Conservation (phyloP, 2,113 vertebrate genomes). For the Acrocephalus kingi region DNA sequence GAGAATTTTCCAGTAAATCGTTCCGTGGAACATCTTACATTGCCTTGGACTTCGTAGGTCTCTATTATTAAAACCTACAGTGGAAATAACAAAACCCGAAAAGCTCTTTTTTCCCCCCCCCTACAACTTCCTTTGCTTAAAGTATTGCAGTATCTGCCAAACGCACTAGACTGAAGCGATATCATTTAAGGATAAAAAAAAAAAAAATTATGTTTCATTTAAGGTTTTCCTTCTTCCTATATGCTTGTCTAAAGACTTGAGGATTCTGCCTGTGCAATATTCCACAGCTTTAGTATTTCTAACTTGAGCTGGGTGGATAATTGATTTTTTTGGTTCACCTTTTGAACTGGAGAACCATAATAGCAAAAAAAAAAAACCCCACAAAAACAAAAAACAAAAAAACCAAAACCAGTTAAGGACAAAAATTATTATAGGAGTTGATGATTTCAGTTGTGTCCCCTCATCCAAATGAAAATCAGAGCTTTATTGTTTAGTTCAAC, state of each 20-base stretch:
- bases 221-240: background rate
- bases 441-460: background rate
- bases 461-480: background rate
- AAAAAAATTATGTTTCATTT: background rate
- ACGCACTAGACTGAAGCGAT: background rate
- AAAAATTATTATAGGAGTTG: background rate
- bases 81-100: conserved; percentile 33
- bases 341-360: background rate
- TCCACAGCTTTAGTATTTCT: background rate
- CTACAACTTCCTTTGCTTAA: conserved; percentile 10
- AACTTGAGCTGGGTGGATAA: background rate
- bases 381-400: background rate
- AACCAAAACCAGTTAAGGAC: background rate
- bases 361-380: background rate
- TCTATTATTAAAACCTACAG: conserved; percentile 58
- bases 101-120: background rate
- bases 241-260: background rate
- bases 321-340: conserved; percentile 28
- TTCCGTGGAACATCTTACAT: conserved; percentile 57
- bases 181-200: background rate
- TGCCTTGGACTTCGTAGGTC: conserved; percentile 35
- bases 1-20: conserved; percentile 59
- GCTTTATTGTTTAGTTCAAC: background rate
- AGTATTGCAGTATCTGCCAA: background rate
- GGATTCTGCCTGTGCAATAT: background rate